These are phyloP conservation scores for Nasonia oneida DNA, from an alignment of 2,888 invertebrate species.

Conservation along the genomic window DNA sequence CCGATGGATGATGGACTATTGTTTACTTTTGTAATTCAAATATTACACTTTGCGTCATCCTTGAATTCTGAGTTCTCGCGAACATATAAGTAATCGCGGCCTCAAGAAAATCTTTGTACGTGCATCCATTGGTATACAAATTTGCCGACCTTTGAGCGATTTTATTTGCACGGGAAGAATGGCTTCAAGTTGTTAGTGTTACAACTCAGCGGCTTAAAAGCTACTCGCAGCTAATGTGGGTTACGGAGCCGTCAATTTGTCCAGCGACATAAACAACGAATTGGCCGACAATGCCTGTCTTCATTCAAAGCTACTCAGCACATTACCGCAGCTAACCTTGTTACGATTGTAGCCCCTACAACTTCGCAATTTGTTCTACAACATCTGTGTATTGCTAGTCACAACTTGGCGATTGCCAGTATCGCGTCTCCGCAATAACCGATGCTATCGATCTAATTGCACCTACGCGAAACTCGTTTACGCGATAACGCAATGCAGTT, in stretches of 20 bases:
- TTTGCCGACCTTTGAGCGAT: background rate
- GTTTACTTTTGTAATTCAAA: constrained; percentile 45
- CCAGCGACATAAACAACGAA: background rate
- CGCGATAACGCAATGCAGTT: background rate
- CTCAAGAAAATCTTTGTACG: background rate
- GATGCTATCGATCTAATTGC: background rate
- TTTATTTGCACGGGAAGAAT: background rate
- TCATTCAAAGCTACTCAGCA: background rate
- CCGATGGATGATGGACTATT: background rate
- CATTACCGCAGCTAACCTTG: background rate
- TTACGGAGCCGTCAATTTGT: background rate
- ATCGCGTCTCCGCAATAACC: background rate
- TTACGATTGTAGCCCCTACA: background rate
- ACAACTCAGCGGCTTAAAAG: background rate
- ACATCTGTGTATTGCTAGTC: background rate
- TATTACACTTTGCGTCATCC: background rate
- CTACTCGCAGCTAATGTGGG: background rate
- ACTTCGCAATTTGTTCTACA: background rate
- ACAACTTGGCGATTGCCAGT: background rate
- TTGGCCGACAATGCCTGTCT: background rate
- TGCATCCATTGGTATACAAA: background rate
- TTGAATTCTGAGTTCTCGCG: background rate
- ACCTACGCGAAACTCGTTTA: background rate
- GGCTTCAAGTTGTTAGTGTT: background rate
- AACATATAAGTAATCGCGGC: background rate